Base-by-base conservation (phyloP, 2,113 vertebrate species). In the Athene cunicularia region DNA sequence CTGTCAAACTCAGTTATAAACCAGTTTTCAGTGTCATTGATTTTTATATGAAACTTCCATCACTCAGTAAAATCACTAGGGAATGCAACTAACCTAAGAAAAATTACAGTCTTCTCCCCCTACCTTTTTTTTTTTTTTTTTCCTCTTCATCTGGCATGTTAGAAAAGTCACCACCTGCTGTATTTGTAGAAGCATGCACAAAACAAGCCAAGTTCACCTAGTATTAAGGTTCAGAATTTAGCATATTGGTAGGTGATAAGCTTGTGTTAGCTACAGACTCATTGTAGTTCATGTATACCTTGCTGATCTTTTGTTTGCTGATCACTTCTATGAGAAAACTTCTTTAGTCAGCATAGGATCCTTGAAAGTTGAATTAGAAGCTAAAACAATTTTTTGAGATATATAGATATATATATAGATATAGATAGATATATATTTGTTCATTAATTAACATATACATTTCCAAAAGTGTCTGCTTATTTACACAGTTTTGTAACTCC, bases 1-100 rank as follows among this genome's bases (percentile, higher is more conserved):
- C 73, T 90, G 73, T 89, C 91, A 94, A 73, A 47, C 26, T 85
- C 56, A 84, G 68, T 96, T 94, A 93, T 87, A 95, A 91, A 87
- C 60, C 73, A 82, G 70, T 87, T 90, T 96, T 93, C 70, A 80
- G 56, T 93, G 80, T 58, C 84, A 94, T 49, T 91, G 90, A 72
- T 90, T 70, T 85, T 94, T 80, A 82, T 60, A 82, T 53, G 52
- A 87, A 95, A 55, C 53, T 52, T 91, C 70, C 22, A 85, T 85
- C 52, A 74, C n/a, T 91, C 37, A 67, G 12, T 3, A 68, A n/a
- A 89, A 89, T 64, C 73, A 63, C n/a, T 35, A 41, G 30, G 66
- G 47, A 94, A 71, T 50, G 15, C 15, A 95, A 68, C 32, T 81
- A 74, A 80, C 6, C 9, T 52, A 52, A 52, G 76, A 89, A 67